These are phyloP conservation scores for Rhagonycha fulva DNA, from an alignment of 2,888 invertebrate genomes.

Conservation along the genomic window DNA sequence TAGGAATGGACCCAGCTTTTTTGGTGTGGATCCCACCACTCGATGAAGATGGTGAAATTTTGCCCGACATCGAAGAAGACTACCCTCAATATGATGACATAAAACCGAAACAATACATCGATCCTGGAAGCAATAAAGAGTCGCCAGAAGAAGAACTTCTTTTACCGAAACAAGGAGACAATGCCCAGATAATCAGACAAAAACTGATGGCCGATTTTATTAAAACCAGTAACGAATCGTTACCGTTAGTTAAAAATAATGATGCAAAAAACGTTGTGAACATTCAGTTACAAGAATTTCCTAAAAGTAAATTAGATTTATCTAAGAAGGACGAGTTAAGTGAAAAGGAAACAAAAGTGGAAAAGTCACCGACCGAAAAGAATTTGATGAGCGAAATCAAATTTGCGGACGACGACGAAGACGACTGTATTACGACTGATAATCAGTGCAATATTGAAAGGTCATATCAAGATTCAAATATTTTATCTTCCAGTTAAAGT, in stretches of 20 bases:
- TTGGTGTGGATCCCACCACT: conserved; percentile 86
- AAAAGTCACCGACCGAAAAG: conserved; percentile 67
- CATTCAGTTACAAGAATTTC: conserved; percentile 48
- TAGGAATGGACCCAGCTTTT: conserved; percentile 89
- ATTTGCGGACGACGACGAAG: conserved; percentile 73
- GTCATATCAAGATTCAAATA: conserved; percentile 53
- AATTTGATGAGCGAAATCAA: conserved; percentile 67
- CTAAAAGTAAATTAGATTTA: conserved; percentile 30
- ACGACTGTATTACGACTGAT: conserved; percentile 43
- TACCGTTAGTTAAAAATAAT: conserved; percentile 36
- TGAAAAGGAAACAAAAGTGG: conserved; percentile 69
- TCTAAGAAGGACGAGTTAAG: conserved; percentile 34
- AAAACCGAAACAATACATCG: conserved; percentile 51
- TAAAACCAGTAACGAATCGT: conserved; percentile 34
- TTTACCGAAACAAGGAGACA: conserved; percentile 48
- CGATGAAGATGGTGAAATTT: conserved; percentile 68
- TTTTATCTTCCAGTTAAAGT: conserved; percentile 50
- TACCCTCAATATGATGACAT: conserved; percentile 55
- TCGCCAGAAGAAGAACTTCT: conserved; percentile 65
- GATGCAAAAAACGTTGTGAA: conserved; percentile 30
- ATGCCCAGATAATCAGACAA: neutral
- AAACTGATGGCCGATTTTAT: conserved; percentile 27
- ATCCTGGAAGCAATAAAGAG: conserved; percentile 70
- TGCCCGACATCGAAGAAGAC: conserved; percentile 63
- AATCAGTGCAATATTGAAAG: conserved; percentile 51